Evolutionary conservation across 1,140 invertebrate genomes (phyloP).

Genomic region (Holcopasites calliopsidis): DNA sequence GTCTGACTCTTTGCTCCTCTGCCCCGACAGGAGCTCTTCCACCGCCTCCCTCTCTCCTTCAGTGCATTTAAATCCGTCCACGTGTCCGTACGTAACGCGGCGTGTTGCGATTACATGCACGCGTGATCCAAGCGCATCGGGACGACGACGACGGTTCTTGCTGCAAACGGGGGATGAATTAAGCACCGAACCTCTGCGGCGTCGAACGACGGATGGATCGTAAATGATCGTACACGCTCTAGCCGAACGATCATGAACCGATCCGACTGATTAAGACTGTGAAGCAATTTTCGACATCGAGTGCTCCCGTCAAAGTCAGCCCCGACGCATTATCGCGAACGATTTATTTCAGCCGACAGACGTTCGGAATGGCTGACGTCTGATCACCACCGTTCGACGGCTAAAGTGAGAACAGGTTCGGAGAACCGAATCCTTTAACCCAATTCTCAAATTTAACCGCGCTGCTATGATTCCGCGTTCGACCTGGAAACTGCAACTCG

Average conservation of each 20-base stretch:
- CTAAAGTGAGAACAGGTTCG: constrained; percentile 13
- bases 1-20: constrained; percentile 22
- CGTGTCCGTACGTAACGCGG: constrained; percentile 46
- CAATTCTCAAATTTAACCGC: constrained; percentile 23
- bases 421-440: constrained; percentile 43
- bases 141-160: neutral
- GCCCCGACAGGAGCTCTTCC: too few species aligned
- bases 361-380: neutral
- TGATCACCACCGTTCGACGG: constrained; percentile 22
- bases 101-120: constrained; percentile 9
- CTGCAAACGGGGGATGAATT: constrained; percentile 34
- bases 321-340: neutral
- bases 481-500: neutral
- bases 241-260: neutral
- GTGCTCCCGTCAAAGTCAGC: constrained; percentile 9
- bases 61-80: constrained; percentile 49
- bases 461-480: constrained; percentile 5
- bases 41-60: constrained; percentile 9
- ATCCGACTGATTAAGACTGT: too few species aligned
- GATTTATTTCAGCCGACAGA: constrained; percentile 26
- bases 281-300: too few species aligned
- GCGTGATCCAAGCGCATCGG: constrained; percentile 24
- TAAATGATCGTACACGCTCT: neutral
- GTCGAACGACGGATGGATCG: constrained; percentile 38
- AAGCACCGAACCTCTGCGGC: constrained; percentile 11